Evolutionary conservation across 2,888 invertebrate species (phyloP).

Genomic region (Schrankia costaestrigalis): DNA sequence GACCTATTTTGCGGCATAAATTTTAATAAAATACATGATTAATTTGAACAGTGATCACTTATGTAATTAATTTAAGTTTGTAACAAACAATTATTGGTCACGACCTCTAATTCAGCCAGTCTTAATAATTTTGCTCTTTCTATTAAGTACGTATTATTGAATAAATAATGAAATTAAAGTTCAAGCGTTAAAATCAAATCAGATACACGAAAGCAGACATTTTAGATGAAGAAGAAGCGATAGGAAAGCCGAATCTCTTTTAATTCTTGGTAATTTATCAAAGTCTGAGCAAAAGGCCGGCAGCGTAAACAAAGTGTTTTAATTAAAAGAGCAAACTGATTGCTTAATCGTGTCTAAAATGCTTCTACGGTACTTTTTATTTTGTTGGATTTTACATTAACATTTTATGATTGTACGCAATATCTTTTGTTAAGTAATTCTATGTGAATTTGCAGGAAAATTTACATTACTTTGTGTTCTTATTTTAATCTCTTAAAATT

Average conservation of each 20-base stretch:
- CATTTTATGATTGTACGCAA: constrained; percentile 9
- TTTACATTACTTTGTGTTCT: too few species aligned
- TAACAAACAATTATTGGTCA: too few species aligned
- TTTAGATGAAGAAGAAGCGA: constrained; percentile 27
- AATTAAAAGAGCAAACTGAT: constrained; percentile 56
- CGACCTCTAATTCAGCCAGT: too few species aligned
- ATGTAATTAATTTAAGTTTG: too few species aligned
- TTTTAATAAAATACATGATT: too few species aligned
- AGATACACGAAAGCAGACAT: too few species aligned
- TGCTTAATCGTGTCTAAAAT: constrained; percentile 49
- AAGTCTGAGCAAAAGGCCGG: constrained; percentile 40
- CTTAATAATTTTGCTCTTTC: too few species aligned
- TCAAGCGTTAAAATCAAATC: constrained; percentile 17
- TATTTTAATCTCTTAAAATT: too few species aligned
- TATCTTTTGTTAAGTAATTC: constrained; percentile 1
- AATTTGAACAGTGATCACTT: too few species aligned
- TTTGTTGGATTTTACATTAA: constrained; percentile 15
- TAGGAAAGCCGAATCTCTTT: constrained; percentile 38
- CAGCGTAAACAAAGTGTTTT: constrained; percentile 54
- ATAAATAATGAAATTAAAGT: too few species aligned
- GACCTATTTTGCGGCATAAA: too few species aligned
- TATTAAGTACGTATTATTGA: too few species aligned
- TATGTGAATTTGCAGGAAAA: constrained; percentile 2
- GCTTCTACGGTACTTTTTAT: constrained; percentile 26
- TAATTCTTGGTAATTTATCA: constrained; percentile 51